Base-by-base conservation (phyloP, 2,888 invertebrate species). In the Orgyia antiqua region DNA sequence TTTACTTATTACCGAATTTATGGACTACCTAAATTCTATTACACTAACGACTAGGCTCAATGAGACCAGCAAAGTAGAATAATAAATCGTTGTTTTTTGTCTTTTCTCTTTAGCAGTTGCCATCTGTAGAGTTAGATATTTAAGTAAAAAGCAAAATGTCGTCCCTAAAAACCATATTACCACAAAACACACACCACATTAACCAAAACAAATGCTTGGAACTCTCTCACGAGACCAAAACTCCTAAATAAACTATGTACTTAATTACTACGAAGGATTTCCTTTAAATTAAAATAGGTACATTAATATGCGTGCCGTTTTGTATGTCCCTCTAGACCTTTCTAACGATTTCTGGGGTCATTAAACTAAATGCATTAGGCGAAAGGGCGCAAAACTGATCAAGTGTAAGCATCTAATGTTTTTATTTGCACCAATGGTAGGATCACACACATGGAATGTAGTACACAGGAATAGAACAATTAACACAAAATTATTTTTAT, bases 341-440 rank as follows among this genome's bases (percentile, higher is more conserved):
- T 64, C 61, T 74, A 69, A 66, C 68, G 67, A 66, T 71, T 66
- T 66, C 66, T 61, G 53, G 72, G 76, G 58, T 65, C 78, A 83
- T 84, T 83, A 68, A 79, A 77, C 80, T 76, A 69, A 77, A 68
- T 62, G 66, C 70, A 70, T 75, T 74, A 73, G 32, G 54, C 51
- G 54, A 70, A 73, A 75, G 80, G 79, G 79, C 71, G 70, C 59
- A 55, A 26, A 65, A 57, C 74, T 67, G 75, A 82, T 84, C 80
- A 74, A 82, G 70, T 78, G 80, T 68, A 68, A 73, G 67, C 61
- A 61, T 68, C 66, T 74, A 74, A 80, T 80, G 84, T 78, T 78
- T 80, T 77, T 74, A 76, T 78, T 76, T 68, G 62, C 51, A 38
- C 63, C 56, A 54, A 51, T 55, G 25, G 37, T 26, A 38, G 48